These are phyloP conservation scores for Bos indicus DNA, from an alignment of 2,113 vertebrate species.

Conservation along the genomic window DNA sequence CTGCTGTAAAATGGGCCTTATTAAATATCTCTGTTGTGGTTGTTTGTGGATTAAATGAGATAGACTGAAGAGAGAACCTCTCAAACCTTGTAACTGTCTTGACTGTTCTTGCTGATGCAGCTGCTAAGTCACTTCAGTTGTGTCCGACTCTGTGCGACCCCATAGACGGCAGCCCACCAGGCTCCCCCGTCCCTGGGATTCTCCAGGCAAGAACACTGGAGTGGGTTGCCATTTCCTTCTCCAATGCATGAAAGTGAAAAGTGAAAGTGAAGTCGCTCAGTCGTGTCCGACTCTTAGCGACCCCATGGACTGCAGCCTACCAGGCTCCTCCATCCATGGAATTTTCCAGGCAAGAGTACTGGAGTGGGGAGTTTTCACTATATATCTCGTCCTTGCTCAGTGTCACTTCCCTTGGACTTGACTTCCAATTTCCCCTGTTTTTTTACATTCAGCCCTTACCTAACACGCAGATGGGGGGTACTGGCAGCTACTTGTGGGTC, in stretches of 20 bases:
- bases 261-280: too few species aligned
- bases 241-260: too few species aligned
- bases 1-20: not conserved
- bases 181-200: too few species aligned
- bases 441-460: not conserved
- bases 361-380: not conserved
- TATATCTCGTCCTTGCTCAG: not conserved
- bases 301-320: too few species aligned
- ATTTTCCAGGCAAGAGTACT: too few species aligned
- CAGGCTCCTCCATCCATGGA: too few species aligned
- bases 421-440: not conserved
- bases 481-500: not conserved
- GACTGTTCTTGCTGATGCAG: not conserved
- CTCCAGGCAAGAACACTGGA: too few species aligned
- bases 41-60: not conserved
- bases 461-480: fast-evolving
- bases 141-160: too few species aligned
- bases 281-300: too few species aligned
- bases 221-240: too few species aligned
- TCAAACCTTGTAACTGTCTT: not conserved
- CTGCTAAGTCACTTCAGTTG: too few species aligned
- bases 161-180: too few species aligned
- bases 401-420: not conserved
- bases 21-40: not conserved
- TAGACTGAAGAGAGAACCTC: not conserved